Base-by-base conservation (phyloP, 2,797 vertebrate genomes). In the Benthosema pterotum region DNA sequence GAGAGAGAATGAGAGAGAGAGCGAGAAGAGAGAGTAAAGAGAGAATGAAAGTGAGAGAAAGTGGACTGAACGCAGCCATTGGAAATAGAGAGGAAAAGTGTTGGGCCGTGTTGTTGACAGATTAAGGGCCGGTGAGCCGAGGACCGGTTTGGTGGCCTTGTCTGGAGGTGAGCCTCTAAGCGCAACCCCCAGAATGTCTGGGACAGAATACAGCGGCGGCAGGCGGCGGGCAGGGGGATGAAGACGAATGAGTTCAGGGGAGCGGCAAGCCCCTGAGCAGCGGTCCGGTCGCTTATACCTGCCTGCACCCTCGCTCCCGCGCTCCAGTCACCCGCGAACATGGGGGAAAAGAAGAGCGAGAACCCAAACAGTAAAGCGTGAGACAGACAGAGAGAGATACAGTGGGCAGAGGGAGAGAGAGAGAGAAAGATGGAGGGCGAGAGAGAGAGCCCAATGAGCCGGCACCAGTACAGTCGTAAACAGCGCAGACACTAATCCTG, bases 161-260 rank as follows among this genome's bases (percentile, higher is more conserved):
- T 91, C 88, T 91, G 87, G 87, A 92, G 91, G 92, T 89, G 84
- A 92, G 85, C 65, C 72, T 51, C n/a, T n/a, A n/a, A 38, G 8
- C 8, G 71, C 70, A n/a, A 74, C 79, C 80, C 79, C 75, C 7
- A 60, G 76, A 73, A 68, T 47, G 74, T 86, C 84, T 85, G 83
- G 78, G n/a, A n/a, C 54, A 13, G 65, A 77, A 52, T n/a, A n/a
- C n/a, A 72, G 54, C 64, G 51, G 19, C 2, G 49, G n/a, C n/a
- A n/a, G n/a, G n/a, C n/a, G n/a, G n/a, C n/a, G n/a, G n/a, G n/a
- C n/a, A n/a, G n/a, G n/a, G 49, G 64, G 78, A 80, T 82, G 83
- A 89, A 90, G 90, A 92, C 70, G 54, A 82, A 92, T 90, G 91
- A 83, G 74, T 42, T 15, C 11, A 67, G n/a, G 28, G 74, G 75